Evolutionary conservation across 2,888 invertebrate genomes (phyloP), one percentile per base, ranked within the genome.

Genomic region (Dasysyrphus albostriatus): DNA sequence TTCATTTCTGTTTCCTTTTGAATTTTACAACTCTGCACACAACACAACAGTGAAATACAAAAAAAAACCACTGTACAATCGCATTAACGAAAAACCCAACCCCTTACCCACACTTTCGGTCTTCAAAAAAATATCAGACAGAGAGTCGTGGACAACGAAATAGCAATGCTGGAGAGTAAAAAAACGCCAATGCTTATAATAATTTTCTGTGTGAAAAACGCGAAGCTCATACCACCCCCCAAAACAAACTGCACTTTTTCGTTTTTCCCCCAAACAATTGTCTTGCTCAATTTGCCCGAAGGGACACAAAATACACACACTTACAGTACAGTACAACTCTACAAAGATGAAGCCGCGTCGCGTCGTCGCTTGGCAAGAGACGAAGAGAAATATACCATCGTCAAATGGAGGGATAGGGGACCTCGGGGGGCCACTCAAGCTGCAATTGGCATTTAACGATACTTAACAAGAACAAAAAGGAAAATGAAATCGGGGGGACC

Each of bases 381-480:
- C n/a, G 73, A 24, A 39, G 54, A 76, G 54, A 76, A 59, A 58
- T 59, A 37, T 37, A 19, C 37, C 75, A 72, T 65, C 72, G 54
- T 73, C 61, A 58, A 44, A 49, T 39, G 6, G 12, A 37, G 37
- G 39, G 44, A 29, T 12, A 42, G 58, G 14, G 58, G n/a, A 56
- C 34, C 24, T 67, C n/a, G n/a, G 24, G 81, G 80, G 65, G 69
- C 65, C 59, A 78, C 44, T 79, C 65, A 72, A 10, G n/a, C 69
- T 83, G 87, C 87, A 83, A 83, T 87, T 87, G 87, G 87, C 87
- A 87, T 87, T 87, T 87, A 87, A 78, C 83, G 78, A 87, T 87
- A 87, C 82, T 81, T 85, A 77, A 85, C 56, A 42, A 80, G 73
- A 73, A 73, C 32, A 47, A 65, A 61, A 69, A 16, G 8, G 5